A percentile compares a stretch with the other conserved stretches of the same genome.
phyloP scores from a whole-genome alignment of 30 jellyfish, hydroid and myxozoan species.

The Sanderia malayensis region DNA sequence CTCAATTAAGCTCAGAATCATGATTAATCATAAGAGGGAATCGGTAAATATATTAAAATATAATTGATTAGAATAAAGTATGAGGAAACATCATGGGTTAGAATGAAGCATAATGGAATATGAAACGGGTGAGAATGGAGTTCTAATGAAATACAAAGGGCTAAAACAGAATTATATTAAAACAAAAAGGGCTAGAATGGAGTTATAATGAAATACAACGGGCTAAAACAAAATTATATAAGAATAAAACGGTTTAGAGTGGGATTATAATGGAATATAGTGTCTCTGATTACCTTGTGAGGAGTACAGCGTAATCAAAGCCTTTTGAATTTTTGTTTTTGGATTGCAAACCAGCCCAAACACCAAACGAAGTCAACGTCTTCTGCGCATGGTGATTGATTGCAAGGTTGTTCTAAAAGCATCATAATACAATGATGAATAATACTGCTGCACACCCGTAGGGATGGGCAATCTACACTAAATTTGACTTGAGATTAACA shows the following conservation, averaged over 20 bases:
- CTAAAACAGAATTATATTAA: too few relatives aligned
- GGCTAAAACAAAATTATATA: too few relatives aligned
- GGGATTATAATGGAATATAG: too few relatives aligned
- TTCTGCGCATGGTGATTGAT: slow-evolving; percentile 82
- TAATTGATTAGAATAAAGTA: background rate
- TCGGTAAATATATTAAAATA: background rate
- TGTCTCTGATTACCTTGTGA: too few relatives aligned
- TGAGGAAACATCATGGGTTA: background rate
- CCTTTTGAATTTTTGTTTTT: slow-evolving; percentile 17
- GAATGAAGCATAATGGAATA: background rate
- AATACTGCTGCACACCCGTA: background rate
- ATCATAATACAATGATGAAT: background rate
- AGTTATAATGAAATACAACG: too few relatives aligned
- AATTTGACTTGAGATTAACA: background rate
- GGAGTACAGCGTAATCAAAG: slow-evolving; percentile 69
- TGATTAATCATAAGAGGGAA: background rate
- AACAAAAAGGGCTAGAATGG: too few relatives aligned
- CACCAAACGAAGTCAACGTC: slow-evolving; percentile 75
- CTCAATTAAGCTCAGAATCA: background rate
- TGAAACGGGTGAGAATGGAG: background rate
- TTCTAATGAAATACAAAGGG: too few relatives aligned
- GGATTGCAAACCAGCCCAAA: slow-evolving; percentile 60
- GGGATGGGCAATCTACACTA: background rate
- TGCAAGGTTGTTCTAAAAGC: slow-evolving; percentile 36
- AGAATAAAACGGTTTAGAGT: too few relatives aligned